phyloP scores from a whole-genome alignment of 2,797 vertebrate genomes.

The Lepidocolaptes lacrymiger region DNA sequence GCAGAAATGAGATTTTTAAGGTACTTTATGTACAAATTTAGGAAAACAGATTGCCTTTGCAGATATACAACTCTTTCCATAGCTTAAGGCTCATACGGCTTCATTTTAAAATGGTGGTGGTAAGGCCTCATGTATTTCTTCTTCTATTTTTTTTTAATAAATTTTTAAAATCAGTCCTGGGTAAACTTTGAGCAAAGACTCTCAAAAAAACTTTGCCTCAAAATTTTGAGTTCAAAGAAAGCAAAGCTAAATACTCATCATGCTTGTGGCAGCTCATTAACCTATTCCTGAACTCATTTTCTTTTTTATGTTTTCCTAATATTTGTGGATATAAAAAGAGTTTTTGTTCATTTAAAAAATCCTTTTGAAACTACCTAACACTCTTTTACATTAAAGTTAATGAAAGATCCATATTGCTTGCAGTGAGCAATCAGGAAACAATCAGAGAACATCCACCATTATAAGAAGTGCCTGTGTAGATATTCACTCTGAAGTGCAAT shows the following conservation, averaged over 20 bases:
- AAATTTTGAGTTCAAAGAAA: not conserved
- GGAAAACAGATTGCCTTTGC: not conserved
- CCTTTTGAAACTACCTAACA: not conserved
- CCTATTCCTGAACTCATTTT: not conserved
- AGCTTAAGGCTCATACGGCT: not conserved
- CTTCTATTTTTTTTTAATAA: too few species aligned
- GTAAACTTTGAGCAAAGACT: not conserved
- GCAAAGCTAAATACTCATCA: not conserved
- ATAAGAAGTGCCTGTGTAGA: not conserved
- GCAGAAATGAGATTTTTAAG: not conserved
- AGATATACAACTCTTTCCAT: not conserved
- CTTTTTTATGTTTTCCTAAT: not conserved
- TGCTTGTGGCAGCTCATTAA: not conserved
- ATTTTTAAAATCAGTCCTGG: not conserved
- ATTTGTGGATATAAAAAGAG: not conserved
- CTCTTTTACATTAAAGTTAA: not conserved
- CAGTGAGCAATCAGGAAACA: not conserved
- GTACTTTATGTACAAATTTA: not conserved
- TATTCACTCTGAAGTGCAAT: not conserved
- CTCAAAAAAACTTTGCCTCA: too few species aligned
- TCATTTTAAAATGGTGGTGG: not conserved
- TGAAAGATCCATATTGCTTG: not conserved
- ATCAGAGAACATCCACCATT: not conserved
- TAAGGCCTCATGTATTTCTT: not conserved
- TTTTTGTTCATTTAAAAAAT: not conserved